Evolutionary conservation across 1,140 invertebrate species (phyloP).

Genomic region (Nebria ingens): DNA sequence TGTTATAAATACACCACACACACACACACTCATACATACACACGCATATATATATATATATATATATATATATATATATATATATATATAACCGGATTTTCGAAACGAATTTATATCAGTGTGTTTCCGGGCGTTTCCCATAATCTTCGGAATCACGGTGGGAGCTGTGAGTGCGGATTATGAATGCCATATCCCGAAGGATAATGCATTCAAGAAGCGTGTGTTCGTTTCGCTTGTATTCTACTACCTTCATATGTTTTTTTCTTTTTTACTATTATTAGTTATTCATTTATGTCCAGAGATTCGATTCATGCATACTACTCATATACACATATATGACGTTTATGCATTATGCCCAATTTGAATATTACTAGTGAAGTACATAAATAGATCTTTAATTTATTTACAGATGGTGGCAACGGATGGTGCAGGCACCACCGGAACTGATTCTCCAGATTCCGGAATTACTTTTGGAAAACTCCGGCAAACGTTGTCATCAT

Average conservation of each 20-base stretch:
- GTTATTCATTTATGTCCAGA: neutral
- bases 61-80: no score
- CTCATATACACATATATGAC: neutral
- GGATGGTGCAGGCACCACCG: conserved; percentile 43
- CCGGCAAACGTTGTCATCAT: conserved; percentile 67
- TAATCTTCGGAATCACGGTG: conserved; percentile 5
- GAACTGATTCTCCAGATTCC: conserved; percentile 42
- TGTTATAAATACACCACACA: no score
- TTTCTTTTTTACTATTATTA: no score
- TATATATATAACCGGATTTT: no score
- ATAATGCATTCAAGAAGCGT: conserved; percentile 6
- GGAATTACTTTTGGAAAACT: conserved; percentile 67
- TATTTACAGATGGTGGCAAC: conserved; percentile 62
- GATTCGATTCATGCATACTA: neutral
- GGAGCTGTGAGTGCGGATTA: neutral
- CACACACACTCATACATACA: no score
- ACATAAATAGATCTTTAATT: conserved; percentile 4
- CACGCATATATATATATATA: no score
- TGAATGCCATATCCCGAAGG: neutral
- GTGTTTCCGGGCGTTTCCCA: conserved; percentile 7
- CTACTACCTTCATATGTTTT: no score
- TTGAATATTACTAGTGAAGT: neutral
- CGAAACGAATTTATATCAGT: no score
- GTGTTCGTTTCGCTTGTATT: no score
- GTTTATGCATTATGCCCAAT: neutral